A percentile compares a stretch with the other conserved stretches of the same genome.
Conservation (phyloP, 1,140 invertebrate species). For the Micrasema longulum region DNA sequence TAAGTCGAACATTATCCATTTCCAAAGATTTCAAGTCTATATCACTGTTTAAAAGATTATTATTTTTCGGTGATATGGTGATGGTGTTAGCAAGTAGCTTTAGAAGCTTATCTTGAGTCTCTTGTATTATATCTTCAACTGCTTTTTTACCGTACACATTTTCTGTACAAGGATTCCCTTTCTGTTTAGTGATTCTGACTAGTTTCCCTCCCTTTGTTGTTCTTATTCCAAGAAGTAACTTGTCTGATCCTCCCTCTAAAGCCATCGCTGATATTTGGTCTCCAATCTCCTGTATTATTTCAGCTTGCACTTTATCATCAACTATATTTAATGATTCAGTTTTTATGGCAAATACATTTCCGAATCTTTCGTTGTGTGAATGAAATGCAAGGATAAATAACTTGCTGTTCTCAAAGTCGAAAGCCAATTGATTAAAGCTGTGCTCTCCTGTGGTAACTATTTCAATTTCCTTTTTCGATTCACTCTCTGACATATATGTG, state of each 20-base stretch:
- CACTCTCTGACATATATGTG: conserved; percentile 13
- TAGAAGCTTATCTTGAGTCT: conserved; percentile 16
- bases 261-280: conserved; percentile 4
- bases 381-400: conserved; percentile 36
- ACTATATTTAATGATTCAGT: conserved; percentile 10
- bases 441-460: conserved; percentile 34
- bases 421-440: conserved; percentile 33
- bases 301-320: no score
- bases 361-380: conserved; percentile 11
- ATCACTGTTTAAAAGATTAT: no score
- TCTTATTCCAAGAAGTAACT: conserved; percentile 21
- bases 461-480: conserved; percentile 28
- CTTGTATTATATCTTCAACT: conserved; percentile 11
- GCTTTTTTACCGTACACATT: neutral
- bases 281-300: neutral
- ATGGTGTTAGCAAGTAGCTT: neutral
- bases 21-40: neutral
- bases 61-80: no score
- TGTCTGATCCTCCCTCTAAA: neutral
- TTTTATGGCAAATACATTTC: conserved; percentile 22
- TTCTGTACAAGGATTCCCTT: conserved; percentile 9
- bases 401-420: conserved; percentile 1
- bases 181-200: conserved; percentile 7
- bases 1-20: conserved; percentile 7
- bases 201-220: conserved; percentile 26